These are phyloP conservation scores for Lycodopsis pacificus DNA, from an alignment of 2,797 vertebrate genomes.

Conservation along the genomic window DNA sequence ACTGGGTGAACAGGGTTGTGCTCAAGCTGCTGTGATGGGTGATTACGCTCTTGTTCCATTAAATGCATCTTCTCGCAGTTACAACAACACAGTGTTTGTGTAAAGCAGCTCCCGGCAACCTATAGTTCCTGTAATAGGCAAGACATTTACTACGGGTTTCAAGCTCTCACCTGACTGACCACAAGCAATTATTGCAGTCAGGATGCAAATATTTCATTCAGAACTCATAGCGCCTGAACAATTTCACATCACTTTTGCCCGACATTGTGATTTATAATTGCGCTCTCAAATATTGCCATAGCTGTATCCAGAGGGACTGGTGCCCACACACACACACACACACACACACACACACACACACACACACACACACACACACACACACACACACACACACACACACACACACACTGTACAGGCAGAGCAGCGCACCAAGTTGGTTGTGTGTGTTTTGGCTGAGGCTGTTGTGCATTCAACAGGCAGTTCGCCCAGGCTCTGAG, in stretches of 20 bases:
- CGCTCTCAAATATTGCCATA: slow-evolving; percentile 56
- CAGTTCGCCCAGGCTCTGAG: slow-evolving; percentile 78
- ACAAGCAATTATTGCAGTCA: not conserved
- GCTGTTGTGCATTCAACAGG: slow-evolving; percentile 79
- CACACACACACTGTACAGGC: slow-evolving; percentile 49
- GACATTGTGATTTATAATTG: slow-evolving; percentile 57
- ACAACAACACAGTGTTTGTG: slow-evolving; percentile 34
- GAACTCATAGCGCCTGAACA: slow-evolving; percentile 27
- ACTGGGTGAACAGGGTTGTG: not conserved
- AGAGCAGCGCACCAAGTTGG: slow-evolving; percentile 61
- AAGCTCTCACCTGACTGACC: slow-evolving; percentile 12
- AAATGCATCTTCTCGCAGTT: slow-evolving; percentile 32
- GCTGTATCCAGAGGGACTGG: slow-evolving; percentile 49
- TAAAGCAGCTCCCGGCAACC: slow-evolving; percentile 26
- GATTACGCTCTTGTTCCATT: slow-evolving; percentile 38
- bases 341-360: slow-evolving; percentile 13
- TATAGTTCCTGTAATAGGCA: slow-evolving; percentile 3
- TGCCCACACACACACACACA: slow-evolving; percentile 13
- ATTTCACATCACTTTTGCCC: slow-evolving; percentile 25
- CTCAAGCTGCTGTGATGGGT: slow-evolving; percentile 24
- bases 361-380: slow-evolving; percentile 10
- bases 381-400: slow-evolving; percentile 31
- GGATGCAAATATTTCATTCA: slow-evolving; percentile 51
- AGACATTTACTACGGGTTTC: slow-evolving; percentile 19
- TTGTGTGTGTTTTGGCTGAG: slow-evolving; percentile 82